phyloP scores from a whole-genome alignment of 92 coral and sea anemone genomes.

The Bergia sp. region DNA sequence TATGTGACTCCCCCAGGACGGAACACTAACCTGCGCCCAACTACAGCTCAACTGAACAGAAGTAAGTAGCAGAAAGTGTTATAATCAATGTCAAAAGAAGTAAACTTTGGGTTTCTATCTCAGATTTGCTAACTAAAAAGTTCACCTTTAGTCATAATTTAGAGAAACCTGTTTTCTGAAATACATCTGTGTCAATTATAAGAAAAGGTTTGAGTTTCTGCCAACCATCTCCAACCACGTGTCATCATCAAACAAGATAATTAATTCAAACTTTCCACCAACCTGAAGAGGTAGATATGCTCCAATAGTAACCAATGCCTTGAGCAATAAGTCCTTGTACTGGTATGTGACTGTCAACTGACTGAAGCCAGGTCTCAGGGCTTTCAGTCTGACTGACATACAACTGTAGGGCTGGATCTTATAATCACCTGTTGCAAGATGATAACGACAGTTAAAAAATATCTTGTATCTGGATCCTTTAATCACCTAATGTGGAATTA shows the following conservation, averaged over 20 bases:
- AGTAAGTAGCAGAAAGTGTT: no score
- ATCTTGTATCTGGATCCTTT: neutral
- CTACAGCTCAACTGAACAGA: no score
- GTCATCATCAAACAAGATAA: neutral
- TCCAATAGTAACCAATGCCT: conserved; percentile 82
- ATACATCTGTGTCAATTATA: neutral
- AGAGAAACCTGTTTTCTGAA: no score
- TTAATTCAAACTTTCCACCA: neutral
- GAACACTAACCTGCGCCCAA: no score
- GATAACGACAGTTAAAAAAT: neutral
- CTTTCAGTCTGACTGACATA: conserved; percentile 83
- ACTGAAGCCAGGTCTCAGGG: conserved; percentile 83
- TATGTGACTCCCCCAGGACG: no score
- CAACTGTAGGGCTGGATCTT: conserved; percentile 83
- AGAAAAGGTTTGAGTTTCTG: neutral
- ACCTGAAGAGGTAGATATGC: conserved; percentile 91
- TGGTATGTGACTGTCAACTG: conserved; percentile 84
- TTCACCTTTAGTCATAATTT: neutral
- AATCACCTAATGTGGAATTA: neutral
- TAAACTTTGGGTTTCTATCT: neutral
- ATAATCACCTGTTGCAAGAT: conserved; percentile 64
- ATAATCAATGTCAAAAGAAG: no score
- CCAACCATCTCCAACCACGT: neutral
- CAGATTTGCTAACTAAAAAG: neutral
- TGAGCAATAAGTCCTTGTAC: conserved; percentile 80